These are phyloP conservation scores for Geococcyx californianus DNA, from an alignment of 2,113 vertebrate genomes.

Conservation along the genomic window DNA sequence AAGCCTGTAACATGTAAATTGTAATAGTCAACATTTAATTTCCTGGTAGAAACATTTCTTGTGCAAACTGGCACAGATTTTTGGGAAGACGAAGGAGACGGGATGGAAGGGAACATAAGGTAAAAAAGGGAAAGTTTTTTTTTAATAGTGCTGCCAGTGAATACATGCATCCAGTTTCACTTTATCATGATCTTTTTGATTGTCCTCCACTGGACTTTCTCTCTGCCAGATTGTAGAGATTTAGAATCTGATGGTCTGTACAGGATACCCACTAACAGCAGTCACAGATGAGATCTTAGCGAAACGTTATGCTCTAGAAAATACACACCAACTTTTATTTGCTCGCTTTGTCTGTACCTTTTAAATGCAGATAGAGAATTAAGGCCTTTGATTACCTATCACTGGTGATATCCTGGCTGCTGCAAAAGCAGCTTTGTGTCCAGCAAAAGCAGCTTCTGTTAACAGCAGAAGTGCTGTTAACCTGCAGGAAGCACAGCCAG, in stretches of 20 bases:
- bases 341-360: neutral
- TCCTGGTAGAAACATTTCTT: neutral
- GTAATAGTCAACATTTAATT: neutral
- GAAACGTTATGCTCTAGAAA: neutral
- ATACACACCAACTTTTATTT: neutral
- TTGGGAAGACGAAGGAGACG: neutral
- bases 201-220: neutral
- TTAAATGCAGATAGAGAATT: neutral
- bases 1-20: neutral
- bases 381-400: neutral
- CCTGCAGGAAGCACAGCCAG: neutral
- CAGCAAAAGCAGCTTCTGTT: neutral
- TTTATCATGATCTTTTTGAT: neutral
- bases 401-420: neutral
- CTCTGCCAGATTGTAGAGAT: neutral
- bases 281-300: neutral
- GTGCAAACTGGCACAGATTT: neutral
- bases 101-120: neutral
- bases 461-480: neutral
- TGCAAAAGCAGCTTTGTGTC: neutral
- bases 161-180: neutral
- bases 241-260: neutral
- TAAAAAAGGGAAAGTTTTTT: neutral
- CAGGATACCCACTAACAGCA: neutral
- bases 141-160: neutral